Evolutionary conservation across 2,797 vertebrate genomes (phyloP), one percentile per base, ranked within the genome.

Genomic region (Sebastes aleutianus): DNA sequence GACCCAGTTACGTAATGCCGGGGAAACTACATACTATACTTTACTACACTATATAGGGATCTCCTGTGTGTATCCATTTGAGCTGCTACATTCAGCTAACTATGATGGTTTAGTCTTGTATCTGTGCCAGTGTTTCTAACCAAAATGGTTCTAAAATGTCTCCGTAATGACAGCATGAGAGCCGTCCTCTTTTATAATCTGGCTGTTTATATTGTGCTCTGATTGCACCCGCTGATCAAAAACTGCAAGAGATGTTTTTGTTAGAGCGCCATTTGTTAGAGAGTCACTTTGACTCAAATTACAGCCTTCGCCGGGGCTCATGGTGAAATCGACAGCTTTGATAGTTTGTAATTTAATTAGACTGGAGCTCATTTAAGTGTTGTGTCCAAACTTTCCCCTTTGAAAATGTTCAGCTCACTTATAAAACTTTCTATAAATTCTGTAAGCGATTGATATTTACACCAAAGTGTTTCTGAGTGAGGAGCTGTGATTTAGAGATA

Each of bases 151-250:
- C 20, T 20, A 62, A 70, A 53, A 29, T 18, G 20, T 71, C 13
- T 54, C 26, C 4, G 70, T 16, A 39, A 65, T 75, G 50, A 78
- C 70, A 69, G 65, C 73, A 61, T 24, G 59, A 22, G 31, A 72
- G 64, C 9, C 20, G 1, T 59, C 39, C 5, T 43, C 39, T 14
- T 82, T 76, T 75, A 47, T 10, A 27, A 57, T 6, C 11, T 9
- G 29, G 5, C 31, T 70, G 50, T 78, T 78, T 70, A 79, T 70
- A 75, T 31, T 66, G 36, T 24, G 20, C 54, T 88, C 31, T 77
- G 82, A 88, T 83, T 86, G 76, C 73, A 57, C 54, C 10, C 34
- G 2, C 74, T 62, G 43, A 79, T 85, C 74, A 76, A 84, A 82
- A 78, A 59, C 47, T 57, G 73, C 11, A 1, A 47, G 69, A 34